Evolutionary conservation across 2,113 vertebrate species (phyloP).

Genomic region (Sterrhoptilus dennistouni): DNA sequence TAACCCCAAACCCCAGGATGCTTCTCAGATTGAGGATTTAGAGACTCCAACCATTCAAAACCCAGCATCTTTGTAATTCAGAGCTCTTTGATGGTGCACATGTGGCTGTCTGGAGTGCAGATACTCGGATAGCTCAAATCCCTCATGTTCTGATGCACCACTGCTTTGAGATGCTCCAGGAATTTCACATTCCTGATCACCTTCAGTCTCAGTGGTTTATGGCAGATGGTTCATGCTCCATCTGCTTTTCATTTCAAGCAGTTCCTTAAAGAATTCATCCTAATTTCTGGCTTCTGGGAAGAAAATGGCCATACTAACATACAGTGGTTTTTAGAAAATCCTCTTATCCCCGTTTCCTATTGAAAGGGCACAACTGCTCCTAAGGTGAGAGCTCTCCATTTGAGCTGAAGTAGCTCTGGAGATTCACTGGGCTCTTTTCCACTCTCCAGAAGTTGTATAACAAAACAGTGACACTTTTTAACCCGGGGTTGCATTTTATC

Average conservation of each 20-base stretch:
- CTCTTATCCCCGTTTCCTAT: not conserved
- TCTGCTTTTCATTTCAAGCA: slow-evolving; percentile 29
- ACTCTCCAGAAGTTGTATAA: not conserved
- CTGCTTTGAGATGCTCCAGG: slow-evolving; percentile 35
- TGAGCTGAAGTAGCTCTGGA: not conserved
- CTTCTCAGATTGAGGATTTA: slow-evolving; percentile 1
- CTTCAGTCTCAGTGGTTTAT: not conserved
- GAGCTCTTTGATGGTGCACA: slow-evolving; percentile 1
- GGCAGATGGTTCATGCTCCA: slow-evolving; percentile 17
- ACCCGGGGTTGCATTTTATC: not conserved
- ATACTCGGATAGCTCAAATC: not conserved
- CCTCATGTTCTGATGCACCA: not conserved
- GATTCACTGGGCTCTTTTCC: not conserved
- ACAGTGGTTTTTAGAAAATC: not conserved
- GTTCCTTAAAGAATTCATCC: not conserved
- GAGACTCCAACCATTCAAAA: not conserved
- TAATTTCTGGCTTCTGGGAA: not conserved
- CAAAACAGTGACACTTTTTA: not conserved
- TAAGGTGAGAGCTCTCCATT: not conserved
- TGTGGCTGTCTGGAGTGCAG: slow-evolving; percentile 9
- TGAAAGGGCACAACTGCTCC: not conserved
- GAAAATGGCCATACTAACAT: not conserved
- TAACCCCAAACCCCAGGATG: not conserved
- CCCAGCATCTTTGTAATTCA: not conserved
- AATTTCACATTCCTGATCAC: slow-evolving; percentile 48